phyloP scores from a whole-genome alignment of 2,113 vertebrate species.

The Nematolebias whitei region DNA sequence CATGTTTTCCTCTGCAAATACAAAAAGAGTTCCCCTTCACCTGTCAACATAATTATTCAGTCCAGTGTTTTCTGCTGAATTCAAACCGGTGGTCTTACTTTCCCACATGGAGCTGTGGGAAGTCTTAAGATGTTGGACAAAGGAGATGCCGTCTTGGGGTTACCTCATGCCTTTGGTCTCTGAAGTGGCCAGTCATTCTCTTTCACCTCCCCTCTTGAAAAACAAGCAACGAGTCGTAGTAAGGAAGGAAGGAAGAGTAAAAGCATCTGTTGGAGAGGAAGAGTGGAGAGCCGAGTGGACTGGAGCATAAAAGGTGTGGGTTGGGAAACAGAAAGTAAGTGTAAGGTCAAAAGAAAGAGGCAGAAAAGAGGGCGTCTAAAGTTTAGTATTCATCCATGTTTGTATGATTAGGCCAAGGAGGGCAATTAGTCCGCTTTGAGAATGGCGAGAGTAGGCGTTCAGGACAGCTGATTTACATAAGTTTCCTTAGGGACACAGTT shows the following conservation, averaged over 20 bases:
- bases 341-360: conserved; percentile 35
- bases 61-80: conserved; percentile 60
- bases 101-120: conserved; percentile 77
- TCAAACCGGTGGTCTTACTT: conserved; percentile 64
- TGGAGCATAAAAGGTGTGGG: conserved; percentile 53
- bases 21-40: conserved; percentile 75
- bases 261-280: conserved; percentile 46
- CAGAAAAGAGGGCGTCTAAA: conserved; percentile 23
- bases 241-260: conserved; percentile 48
- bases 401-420: conserved; percentile 66
- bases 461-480: conserved; percentile 56
- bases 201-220: conserved; percentile 43
- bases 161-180: conserved; percentile 77
- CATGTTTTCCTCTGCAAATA: conserved; percentile 71
- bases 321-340: conserved; percentile 49
- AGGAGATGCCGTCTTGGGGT: conserved; percentile 62
- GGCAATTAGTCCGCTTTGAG: conserved; percentile 73
- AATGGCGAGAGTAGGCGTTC: conserved; percentile 39
- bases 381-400: conserved; percentile 66
- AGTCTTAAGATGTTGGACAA: conserved; percentile 70
- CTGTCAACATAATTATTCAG: conserved; percentile 72
- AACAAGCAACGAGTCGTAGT: conserved; percentile 47
- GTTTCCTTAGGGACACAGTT: conserved; percentile 44
- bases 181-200: conserved; percentile 70
- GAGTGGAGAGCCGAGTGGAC: conserved; percentile 51